Percentiles rank a stretch among this genome's conserved stretches.
These are phyloP conservation scores for Eilema griseolum DNA, from an alignment of 2,888 invertebrate genomes.

Conservation along the genomic window DNA sequence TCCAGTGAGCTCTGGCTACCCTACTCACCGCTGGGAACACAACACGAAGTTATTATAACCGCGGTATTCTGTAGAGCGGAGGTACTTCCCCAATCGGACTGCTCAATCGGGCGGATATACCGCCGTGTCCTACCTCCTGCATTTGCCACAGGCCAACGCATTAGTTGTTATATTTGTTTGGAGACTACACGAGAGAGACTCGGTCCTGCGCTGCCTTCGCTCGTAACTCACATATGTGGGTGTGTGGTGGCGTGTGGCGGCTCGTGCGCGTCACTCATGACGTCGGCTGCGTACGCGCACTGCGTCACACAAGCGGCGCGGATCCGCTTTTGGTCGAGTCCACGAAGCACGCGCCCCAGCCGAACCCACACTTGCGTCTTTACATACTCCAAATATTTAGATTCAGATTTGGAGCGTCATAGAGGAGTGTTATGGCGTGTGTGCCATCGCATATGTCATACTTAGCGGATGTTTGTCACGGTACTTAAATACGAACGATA, in stretches of 20 bases:
- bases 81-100: no score
- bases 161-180: conserved; percentile 2
- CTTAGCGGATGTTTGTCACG: not conserved
- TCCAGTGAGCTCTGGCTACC: no score
- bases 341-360: not conserved
- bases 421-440: not conserved
- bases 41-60: no score
- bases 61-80: no score
- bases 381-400: conserved; percentile 4
- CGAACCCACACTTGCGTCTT: not conserved
- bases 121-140: no score
- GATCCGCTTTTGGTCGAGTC: conserved; percentile 9
- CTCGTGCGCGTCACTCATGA: conserved; percentile 32
- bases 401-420: not conserved
- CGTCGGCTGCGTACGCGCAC: conserved; percentile 39
- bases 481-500: not conserved
- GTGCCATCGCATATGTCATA: not conserved
- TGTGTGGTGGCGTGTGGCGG: conserved; percentile 22
- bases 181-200: not conserved
- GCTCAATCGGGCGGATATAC: no score
- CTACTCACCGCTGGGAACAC: no score
- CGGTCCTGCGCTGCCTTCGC: not conserved
- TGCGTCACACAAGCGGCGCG: conserved; percentile 46
- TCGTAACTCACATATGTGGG: conserved; percentile 26
- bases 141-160: not conserved